A percentile compares a stretch with the other conserved stretches of the same genome.
phyloP scores from a whole-genome alignment of 2,797 vertebrate species.

The Arnoldichthys spilopterus region DNA sequence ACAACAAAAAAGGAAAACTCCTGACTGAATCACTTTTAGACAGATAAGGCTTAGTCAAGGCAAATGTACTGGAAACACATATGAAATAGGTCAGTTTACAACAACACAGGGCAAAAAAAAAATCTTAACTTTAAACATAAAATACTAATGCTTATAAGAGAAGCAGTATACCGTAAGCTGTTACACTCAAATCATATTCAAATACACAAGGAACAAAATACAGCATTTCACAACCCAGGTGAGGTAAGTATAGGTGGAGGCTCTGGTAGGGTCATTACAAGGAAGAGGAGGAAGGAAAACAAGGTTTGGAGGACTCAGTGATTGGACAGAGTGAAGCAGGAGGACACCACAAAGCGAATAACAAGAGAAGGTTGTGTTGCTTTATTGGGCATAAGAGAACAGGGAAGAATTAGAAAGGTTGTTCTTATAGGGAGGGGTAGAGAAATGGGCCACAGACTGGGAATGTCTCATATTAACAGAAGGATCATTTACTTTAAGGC shows the following conservation, averaged over 20 bases:
- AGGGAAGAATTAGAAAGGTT: constrained; percentile 69
- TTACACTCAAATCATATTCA: too few relatives aligned
- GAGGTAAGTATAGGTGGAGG: background rate
- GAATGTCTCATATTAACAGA: background rate
- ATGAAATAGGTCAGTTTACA: background rate
- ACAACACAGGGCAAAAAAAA: background rate
- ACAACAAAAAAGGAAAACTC: background rate
- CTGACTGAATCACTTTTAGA: too few relatives aligned
- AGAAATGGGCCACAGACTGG: background rate
- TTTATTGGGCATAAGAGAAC: constrained; percentile 43
- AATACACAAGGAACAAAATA: background rate
- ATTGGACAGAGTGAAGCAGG: constrained; percentile 34
- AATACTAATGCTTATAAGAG: background rate
- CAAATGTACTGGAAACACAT: background rate
- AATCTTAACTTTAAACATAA: background rate
- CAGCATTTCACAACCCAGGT: background rate
- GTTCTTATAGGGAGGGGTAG: background rate
- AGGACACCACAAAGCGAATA: constrained; percentile 30
- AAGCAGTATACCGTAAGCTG: background rate
- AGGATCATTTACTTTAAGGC: too few relatives aligned
- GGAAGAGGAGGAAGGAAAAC: constrained; percentile 1
- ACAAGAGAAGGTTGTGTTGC: constrained; percentile 17
- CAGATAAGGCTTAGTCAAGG: background rate
- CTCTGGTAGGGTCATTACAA: background rate
- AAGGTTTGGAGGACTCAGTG: constrained; percentile 5